Conservation (phyloP, 2,888 invertebrate genomes). For the Cantharis rufa region DNA sequence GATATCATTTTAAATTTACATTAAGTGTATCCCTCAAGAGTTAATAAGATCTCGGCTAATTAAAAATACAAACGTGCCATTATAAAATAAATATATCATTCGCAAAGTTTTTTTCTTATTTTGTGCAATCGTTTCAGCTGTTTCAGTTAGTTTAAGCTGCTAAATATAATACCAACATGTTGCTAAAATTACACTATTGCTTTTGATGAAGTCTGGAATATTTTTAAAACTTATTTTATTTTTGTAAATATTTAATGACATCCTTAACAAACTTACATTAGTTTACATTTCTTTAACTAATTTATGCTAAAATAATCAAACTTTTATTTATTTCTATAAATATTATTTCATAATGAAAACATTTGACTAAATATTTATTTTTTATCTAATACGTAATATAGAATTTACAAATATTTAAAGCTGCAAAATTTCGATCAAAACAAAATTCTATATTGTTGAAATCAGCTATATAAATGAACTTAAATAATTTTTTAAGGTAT, state of each 20-base stretch:
- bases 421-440: background rate
- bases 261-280: background rate
- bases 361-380: background rate
- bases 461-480: background rate
- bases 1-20: background rate
- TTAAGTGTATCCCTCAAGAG: background rate
- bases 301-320: background rate
- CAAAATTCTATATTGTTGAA: background rate
- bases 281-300: background rate
- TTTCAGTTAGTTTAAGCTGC: background rate
- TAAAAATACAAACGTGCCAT: background rate
- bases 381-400: background rate
- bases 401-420: background rate
- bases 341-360: background rate
- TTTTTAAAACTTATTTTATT: background rate
- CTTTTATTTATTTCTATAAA: background rate
- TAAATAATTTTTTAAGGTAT: background rate
- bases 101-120: background rate
- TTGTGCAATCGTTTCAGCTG: background rate
- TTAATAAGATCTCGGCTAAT: background rate
- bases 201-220: background rate
- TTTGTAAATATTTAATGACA: background rate
- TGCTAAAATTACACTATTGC: background rate
- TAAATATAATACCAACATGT: background rate
- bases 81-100: background rate